Percentiles rank a stretch among this genome's conserved stretches.
Evolutionary conservation across 2,113 vertebrate genomes (phyloP).

Genomic region (Lasiurus borealis): DNA sequence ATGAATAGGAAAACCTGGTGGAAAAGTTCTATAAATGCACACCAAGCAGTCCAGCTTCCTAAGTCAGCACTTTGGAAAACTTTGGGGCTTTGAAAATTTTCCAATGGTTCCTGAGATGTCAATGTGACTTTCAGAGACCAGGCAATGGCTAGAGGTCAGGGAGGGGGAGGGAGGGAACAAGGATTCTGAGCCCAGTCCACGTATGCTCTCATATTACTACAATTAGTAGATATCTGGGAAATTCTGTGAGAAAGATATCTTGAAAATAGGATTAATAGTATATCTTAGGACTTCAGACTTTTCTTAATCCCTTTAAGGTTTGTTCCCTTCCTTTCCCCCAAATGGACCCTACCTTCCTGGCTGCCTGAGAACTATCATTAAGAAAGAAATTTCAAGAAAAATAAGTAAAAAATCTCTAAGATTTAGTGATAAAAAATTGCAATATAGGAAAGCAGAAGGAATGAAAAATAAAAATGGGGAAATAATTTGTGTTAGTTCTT

Average conservation of each 20-base stretch:
- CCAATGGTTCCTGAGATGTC: constrained; percentile 50
- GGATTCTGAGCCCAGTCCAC: background rate
- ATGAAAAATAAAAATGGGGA: background rate
- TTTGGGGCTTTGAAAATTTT: constrained; percentile 70
- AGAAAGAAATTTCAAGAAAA: constrained; percentile 50
- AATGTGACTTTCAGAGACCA: constrained; percentile 47
- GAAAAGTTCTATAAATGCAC: constrained; percentile 71
- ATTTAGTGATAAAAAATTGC: constrained; percentile 15
- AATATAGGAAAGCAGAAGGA: background rate
- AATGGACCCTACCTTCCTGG: background rate
- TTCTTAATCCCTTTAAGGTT: background rate
- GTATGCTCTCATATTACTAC: background rate
- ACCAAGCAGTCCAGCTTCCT: constrained; percentile 23
- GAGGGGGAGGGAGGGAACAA: background rate
- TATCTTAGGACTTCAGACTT: background rate
- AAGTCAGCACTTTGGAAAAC: constrained; percentile 76
- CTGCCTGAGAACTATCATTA: background rate
- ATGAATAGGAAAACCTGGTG: constrained; percentile 28
- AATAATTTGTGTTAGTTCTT: background rate
- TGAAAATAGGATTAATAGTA: constrained; percentile 28
- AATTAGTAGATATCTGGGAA: background rate
- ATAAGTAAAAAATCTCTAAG: constrained; percentile 8
- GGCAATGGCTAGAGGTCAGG: background rate
- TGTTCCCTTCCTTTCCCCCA: background rate
- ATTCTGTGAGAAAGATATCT: background rate